Conservation (phyloP, 2,888 invertebrate species). For the Andrena dorsata region DNA sequence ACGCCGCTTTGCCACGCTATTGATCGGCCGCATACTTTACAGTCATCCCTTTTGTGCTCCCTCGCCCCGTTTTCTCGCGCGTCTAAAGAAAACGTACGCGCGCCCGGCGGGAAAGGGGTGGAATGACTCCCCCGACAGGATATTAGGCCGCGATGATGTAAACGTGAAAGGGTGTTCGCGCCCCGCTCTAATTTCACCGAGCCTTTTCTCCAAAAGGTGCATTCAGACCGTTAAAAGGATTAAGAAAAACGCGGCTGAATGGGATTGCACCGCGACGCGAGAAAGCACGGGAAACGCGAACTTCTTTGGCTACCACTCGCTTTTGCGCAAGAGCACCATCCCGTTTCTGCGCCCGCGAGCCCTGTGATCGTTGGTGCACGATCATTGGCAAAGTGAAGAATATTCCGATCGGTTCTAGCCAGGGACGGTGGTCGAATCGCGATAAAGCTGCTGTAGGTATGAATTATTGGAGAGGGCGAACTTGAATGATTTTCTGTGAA, state of each 20-base stretch:
- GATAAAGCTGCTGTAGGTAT: background rate
- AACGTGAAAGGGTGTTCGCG: slow-evolving; percentile 42
- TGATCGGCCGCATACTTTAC: slow-evolving; percentile 54
- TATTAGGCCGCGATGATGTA: slow-evolving; percentile 49
- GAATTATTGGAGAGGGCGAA: background rate
- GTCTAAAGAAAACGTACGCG: slow-evolving; percentile 27
- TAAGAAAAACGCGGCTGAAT: slow-evolving; percentile 34
- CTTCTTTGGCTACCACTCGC: background rate
- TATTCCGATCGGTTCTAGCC: background rate
- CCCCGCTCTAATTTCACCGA: slow-evolving; percentile 37
- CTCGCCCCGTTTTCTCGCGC: slow-evolving; percentile 41
- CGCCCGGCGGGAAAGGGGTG: slow-evolving; percentile 1
- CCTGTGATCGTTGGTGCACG: background rate
- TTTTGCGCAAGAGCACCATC: background rate
- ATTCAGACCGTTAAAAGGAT: slow-evolving; percentile 37
- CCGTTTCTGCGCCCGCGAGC: background rate
- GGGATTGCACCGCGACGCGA: slow-evolving; percentile 13
- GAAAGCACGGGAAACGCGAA: slow-evolving; percentile 10
- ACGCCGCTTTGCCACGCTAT: slow-evolving; percentile 48
- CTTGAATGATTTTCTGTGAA: background rate
- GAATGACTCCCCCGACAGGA: slow-evolving; percentile 42
- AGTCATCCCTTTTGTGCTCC: slow-evolving; percentile 43
- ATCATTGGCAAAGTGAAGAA: slow-evolving; percentile 16
- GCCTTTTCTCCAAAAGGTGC: slow-evolving; percentile 19
- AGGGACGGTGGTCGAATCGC: background rate